These are phyloP conservation scores for Macrophya alboannulata DNA, from an alignment of 2,888 invertebrate species.

Conservation along the genomic window DNA sequence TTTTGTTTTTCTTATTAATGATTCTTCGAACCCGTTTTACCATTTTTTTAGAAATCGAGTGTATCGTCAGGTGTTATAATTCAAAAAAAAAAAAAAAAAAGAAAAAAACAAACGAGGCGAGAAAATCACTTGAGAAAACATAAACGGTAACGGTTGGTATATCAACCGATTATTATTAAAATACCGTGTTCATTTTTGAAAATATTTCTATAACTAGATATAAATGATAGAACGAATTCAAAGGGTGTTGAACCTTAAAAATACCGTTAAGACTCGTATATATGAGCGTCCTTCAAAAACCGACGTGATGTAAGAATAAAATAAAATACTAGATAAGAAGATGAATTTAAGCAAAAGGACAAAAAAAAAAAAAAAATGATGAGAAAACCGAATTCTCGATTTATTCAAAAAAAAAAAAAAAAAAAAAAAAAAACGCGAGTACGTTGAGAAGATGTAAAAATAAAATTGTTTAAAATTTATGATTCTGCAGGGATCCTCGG, in stretches of 20 bases:
- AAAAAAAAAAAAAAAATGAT: background rate
- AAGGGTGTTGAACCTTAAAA: slow-evolving; percentile 30
- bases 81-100: background rate
- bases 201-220: background rate
- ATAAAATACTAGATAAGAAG: background rate
- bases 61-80: background rate
- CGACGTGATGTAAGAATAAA: background rate
- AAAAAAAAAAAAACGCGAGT: background rate
- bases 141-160: background rate
- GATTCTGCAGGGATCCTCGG: too few species aligned
- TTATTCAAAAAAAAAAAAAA: background rate
- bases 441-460: background rate
- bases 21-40: background rate
- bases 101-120: too few species aligned
- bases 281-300: slow-evolving; percentile 7
- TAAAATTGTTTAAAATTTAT: background rate
- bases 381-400: background rate
- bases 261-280: slow-evolving; percentile 16
- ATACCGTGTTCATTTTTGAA: background rate
- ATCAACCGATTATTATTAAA: background rate
- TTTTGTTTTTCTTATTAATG: background rate
- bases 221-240: background rate
- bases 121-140: background rate
- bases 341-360: too few species aligned
- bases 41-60: background rate